Base-by-base conservation (phyloP, 2,888 invertebrate genomes). In the Halictus quadricinctus region DNA sequence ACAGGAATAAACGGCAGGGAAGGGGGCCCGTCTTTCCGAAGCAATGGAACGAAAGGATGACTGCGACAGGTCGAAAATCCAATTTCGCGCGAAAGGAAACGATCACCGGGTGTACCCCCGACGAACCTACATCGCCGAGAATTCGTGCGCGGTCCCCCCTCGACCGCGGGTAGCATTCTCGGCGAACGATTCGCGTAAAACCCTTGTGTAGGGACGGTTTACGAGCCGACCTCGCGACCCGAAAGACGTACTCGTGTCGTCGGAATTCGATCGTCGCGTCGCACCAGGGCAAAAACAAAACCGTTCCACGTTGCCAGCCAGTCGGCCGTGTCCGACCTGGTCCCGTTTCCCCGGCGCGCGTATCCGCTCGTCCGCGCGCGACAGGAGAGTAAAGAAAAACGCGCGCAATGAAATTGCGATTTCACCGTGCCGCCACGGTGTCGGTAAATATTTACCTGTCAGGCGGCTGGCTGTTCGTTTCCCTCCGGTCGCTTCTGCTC, bases 401-500 rank as follows among this genome's bases (percentile, higher is more conserved):
- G 86, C 86, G 78, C 72, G 73, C 70, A 60, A 77, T 82, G 87
- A 91, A 91, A 91, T 89, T 87, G 88, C 90, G 88, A 91, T 90
- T 90, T 89, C 87, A 90, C 87, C 81, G 85, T 58, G 58, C n/a
- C 86, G 84, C 80, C 87, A 74, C 78, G 87, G 73, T 60, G 72
- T 78, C 79, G 85, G 88, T 87, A 93, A 93, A 93, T 93, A 93
- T 94, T 93, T 94, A 94, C 94, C 93, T 94, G 92, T 92, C 91
- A 89, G 80, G 81, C 58, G n/a, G 64, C 75, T 84, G 72, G 78
- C 72, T 84, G 80, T 54, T 79, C 81, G 64, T 77, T 82, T 75
- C 77, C 64, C 77, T 72, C 76, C n/a, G 87, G 64, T 25, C 80
- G 66, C 80, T 80, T 72, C 83, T 69, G 76, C 81, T 73, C 91